phyloP scores from a whole-genome alignment of 1,140 invertebrate genomes.

The Arion vulgaris region DNA sequence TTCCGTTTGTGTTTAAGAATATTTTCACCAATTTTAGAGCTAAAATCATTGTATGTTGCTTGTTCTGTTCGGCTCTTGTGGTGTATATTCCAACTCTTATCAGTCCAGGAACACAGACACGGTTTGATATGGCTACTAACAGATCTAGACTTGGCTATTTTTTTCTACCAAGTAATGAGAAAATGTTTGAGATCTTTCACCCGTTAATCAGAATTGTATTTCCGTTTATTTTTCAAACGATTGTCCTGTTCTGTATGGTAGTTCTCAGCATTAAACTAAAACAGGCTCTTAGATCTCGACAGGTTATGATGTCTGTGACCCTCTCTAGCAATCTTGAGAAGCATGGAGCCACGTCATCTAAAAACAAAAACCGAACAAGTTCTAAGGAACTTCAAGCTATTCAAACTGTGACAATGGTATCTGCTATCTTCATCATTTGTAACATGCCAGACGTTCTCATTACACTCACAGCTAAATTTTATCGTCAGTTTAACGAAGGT shows the following conservation, averaged over 20 bases:
- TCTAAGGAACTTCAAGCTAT: not conserved
- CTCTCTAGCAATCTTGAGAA: too few species aligned
- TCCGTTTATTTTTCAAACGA: conserved; percentile 19
- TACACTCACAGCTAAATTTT: not conserved
- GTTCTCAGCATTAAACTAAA: conserved; percentile 14
- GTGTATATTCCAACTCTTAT: not conserved
- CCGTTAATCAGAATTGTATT: not conserved
- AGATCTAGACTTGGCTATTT: not conserved
- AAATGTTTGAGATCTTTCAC: conserved; percentile 5
- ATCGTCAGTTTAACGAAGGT: not conserved
- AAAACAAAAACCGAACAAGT: not conserved
- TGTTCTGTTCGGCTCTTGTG: not conserved
- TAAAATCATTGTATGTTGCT: not conserved
- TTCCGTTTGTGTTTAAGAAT: not conserved
- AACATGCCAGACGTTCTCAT: conserved; percentile 1
- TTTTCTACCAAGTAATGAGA: not conserved
- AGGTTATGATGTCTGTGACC: too few species aligned
- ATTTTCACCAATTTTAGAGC: not conserved
- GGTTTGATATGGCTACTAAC: not conserved
- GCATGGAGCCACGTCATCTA: not conserved
- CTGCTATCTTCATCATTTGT: not conserved
- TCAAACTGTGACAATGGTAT: not conserved
- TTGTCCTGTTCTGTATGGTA: conserved; percentile 26
- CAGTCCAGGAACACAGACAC: not conserved
- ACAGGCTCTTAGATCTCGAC: not conserved